Evolutionary conservation across 2,888 invertebrate species (phyloP).

Genomic region (Drosophila neoperkinsi): DNA sequence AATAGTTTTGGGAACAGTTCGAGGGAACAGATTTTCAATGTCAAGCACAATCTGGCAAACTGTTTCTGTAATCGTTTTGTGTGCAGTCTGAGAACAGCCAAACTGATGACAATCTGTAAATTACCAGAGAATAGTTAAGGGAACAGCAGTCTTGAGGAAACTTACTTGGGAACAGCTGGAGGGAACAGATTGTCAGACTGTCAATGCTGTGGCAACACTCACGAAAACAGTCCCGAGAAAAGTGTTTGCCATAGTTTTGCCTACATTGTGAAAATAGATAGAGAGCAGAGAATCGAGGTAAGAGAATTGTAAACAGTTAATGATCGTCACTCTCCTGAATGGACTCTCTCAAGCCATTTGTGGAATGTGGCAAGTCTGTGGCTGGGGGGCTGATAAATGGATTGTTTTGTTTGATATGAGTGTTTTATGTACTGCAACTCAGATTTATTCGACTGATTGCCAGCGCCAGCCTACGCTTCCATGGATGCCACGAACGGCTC

Average conservation of each 20-base stretch:
- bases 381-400: slow-evolving; percentile 11
- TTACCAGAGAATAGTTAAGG: not conserved
- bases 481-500: not conserved
- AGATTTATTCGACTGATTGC: slow-evolving; percentile 1
- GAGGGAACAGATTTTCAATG: not conserved
- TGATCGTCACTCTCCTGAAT: not conserved
- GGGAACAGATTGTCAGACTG: not conserved
- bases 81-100: not conserved
- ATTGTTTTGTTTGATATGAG: slow-evolving; percentile 9
- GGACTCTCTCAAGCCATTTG: not conserved
- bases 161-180: not conserved
- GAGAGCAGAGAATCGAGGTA: not conserved
- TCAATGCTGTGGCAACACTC: not conserved
- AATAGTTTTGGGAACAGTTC: not conserved
- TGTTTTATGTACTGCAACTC: slow-evolving; percentile 37
- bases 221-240: not conserved
- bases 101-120: not conserved
- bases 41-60: not conserved
- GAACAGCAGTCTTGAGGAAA: not conserved
- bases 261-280: not conserved
- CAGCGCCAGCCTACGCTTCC: not conserved
- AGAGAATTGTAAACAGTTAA: not conserved
- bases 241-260: not conserved
- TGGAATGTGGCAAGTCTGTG: not conserved
- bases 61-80: not conserved